Evolutionary conservation across 2,797 vertebrate species (phyloP), one percentile per base, ranked within the genome.

Genomic region (Pogoniulus pusillus): DNA sequence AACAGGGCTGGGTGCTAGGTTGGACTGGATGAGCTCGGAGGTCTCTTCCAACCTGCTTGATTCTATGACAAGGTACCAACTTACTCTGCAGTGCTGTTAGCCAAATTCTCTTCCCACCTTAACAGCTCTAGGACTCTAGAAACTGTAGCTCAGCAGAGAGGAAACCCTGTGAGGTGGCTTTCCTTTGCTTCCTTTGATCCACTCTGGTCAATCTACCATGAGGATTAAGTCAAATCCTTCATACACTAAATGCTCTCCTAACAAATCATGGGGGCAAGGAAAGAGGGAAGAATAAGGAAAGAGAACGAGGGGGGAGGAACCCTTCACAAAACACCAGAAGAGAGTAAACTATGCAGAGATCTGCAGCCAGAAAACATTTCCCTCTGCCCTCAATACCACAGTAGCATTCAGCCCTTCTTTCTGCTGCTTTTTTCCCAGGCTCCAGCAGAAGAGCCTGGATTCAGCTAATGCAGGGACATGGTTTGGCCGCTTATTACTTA

Each of bases 401-500:
- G 9, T 9, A 20, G 14, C 35, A 66, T 39, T 57, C 45, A 58
- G 11, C 34, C 16, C 30, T 53, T 65, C n/a, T 73, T 85, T 80
- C 64, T 78, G 16, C 23, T 49, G 16, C 0, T 0, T n/a, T 76
- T 90, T 89, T 60, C 72, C 66, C 85, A 55, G 58, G n/a, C 49
- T 82, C 26, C 45, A 65, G 20, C 72, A 57, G 69, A 89, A 79
- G 12, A 77, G 54, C n/a, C 37, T 69, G 68, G 64, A 83, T 93
- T 85, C 90, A 93, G 74, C 70, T 90, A 86, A 74, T 71, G 51
- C 57, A 85, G 45, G 60, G 79, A 86, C 87, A 73, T 90, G 89
- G 95, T 96, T 92, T 95, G 89, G 85, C 84, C 23, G 2, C 84
- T 95, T 72, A 93, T 96, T 95, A 95, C 96, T 93, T 89, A 92